phyloP scores from a whole-genome alignment of 1,140 invertebrate species.

The Lepidurus apus region DNA sequence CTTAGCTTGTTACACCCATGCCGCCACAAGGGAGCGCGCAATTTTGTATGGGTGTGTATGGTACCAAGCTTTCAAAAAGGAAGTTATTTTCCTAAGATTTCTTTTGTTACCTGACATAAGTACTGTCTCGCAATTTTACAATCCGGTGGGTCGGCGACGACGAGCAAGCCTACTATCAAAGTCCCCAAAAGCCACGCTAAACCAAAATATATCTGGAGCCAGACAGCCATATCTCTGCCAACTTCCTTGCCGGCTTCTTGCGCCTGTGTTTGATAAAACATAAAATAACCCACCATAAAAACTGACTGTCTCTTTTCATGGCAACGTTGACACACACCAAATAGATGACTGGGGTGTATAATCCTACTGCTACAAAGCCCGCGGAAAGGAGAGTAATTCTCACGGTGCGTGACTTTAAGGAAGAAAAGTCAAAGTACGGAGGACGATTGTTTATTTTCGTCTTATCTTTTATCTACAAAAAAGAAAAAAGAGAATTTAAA shows the following conservation, averaged over 20 bases:
- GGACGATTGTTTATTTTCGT: constrained; percentile 59
- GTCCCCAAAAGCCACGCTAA: constrained; percentile 76
- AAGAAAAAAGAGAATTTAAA: background rate
- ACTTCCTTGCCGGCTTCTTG: constrained; percentile 56
- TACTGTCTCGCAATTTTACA: constrained; percentile 81
- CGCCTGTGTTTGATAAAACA: constrained; percentile 47
- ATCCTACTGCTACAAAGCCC: constrained; percentile 68
- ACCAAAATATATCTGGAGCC: constrained; percentile 72
- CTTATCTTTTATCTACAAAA: constrained; percentile 40
- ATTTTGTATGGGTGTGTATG: too few species aligned
- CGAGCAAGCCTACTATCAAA: constrained; percentile 69
- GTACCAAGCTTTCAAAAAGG: background rate
- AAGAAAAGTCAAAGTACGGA: constrained; percentile 79
- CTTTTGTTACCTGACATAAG: constrained; percentile 52
- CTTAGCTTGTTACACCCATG: too few species aligned
- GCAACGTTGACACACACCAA: constrained; percentile 23
- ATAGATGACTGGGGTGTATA: constrained; percentile 61
- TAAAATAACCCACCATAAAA: constrained; percentile 13
- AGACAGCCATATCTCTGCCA: constrained; percentile 60
- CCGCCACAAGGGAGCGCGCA: too few species aligned
- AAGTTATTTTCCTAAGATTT: background rate
- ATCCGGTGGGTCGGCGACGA: constrained; percentile 73
- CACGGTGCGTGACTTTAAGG: constrained; percentile 73
- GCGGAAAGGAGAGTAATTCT: constrained; percentile 74
- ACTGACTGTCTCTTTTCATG: constrained; percentile 11